Evolutionary conservation across 2,888 invertebrate genomes (phyloP), one percentile per base, ranked within the genome.

Genomic region (Lasioglossum villosulum): DNA sequence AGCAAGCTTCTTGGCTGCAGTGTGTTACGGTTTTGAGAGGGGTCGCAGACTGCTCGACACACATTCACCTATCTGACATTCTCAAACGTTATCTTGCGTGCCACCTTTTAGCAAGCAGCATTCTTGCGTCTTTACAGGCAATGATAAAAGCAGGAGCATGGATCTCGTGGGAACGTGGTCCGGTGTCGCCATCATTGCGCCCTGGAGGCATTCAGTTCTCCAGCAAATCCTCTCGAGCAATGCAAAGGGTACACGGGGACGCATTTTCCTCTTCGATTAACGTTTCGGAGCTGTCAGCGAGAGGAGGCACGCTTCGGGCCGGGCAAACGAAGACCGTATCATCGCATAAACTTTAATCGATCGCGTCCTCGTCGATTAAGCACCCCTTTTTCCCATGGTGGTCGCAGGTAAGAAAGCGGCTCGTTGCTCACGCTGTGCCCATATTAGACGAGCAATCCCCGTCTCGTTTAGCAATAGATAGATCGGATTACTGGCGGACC

Each of bases 11-110:
- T 88, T 88, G 75, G 83, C 85, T 80, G 77, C 83, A 78, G 82
- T 84, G 83, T 88, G 89, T 87, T 89, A 86, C 86, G 82, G 86
- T 84, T 86, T 86, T 86, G 86, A 88, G 87, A 79, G 86, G 86
- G 86, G 88, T 82, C 80, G 84, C 80, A 84, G 84, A 79, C 88
- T 84, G 86, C 88, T 88, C 88, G 88, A 88, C 88, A 88, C 80
- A 88, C 86, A 88, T 88, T 82, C 78, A n/a, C 82, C 68, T 76
- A 82, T 84, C 86, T 74, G 77, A 73, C 80, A 70, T 82, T 86
- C 75, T 79, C 73, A 30, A 71, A 56, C 56, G 59, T 84, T 87
- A 83, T 80, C 82, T 79, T 48, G 27, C 75, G 73, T 80, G 48
- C 83, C 56, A 82, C 85, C 84, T 86, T 80, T 81, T 82, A 86